Evolutionary conservation across 2,888 invertebrate genomes (phyloP).

Genomic region (Aricia artaxerxes): DNA sequence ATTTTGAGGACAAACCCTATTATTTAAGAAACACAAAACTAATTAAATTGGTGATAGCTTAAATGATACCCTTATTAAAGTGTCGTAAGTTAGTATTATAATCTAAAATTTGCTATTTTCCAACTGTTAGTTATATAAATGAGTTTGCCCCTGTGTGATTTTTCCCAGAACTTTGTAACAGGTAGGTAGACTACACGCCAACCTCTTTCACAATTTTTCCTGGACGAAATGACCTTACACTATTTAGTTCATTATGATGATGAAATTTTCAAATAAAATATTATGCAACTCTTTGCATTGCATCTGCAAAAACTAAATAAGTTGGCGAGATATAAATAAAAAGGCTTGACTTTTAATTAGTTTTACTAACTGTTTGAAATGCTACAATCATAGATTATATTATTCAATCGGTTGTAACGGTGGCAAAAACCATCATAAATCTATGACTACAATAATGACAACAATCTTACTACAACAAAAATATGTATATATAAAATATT

Average conservation of each 20-base stretch:
- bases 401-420: conserved; percentile 6
- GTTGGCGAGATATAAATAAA: conserved; percentile 10
- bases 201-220: too few relatives aligned
- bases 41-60: too few relatives aligned
- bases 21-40: too few relatives aligned
- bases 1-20: too few relatives aligned
- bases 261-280: background rate
- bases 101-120: too few relatives aligned
- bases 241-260: background rate
- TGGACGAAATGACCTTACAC: too few relatives aligned
- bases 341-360: conserved; percentile 11
- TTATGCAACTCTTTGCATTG: background rate
- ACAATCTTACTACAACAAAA: conserved; percentile 23
- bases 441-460: conserved; percentile 28
- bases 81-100: too few relatives aligned
- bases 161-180: too few relatives aligned
- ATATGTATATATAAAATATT: conserved; percentile 29
- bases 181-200: too few relatives aligned
- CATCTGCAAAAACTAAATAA: background rate
- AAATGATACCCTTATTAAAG: too few relatives aligned
- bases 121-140: too few relatives aligned
- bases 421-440: conserved; percentile 22
- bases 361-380: conserved; percentile 23
- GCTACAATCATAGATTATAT: conserved; percentile 22
- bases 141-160: too few relatives aligned